Evolutionary conservation across 2,113 vertebrate genomes (phyloP).

Genomic region (Leiothrix lutea): DNA sequence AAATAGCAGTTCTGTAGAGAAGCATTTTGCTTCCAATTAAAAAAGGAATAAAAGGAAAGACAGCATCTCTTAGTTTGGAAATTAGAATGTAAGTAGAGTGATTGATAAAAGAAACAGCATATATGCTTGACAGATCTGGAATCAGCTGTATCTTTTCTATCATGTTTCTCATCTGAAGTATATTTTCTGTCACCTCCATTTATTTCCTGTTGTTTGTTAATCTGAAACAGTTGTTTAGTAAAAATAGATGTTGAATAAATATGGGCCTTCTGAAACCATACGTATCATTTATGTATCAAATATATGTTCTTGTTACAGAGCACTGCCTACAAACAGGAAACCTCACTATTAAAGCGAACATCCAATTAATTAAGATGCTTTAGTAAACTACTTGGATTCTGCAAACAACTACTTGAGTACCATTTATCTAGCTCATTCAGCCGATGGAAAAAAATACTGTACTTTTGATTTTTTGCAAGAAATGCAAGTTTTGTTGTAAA

Average conservation of each 20-base stretch:
- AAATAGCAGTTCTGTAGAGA: neutral
- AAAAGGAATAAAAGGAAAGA: neutral
- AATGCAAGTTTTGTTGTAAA: conserved; percentile 22
- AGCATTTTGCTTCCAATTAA: neutral
- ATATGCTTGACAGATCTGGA: conserved; percentile 21
- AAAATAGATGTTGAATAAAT: conserved; percentile 29
- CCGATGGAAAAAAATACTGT: conserved; percentile 13
- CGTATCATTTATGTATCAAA: conserved; percentile 25
- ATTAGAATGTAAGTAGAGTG: neutral
- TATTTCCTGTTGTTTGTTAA: conserved; percentile 42
- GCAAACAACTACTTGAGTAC: conserved; percentile 52
- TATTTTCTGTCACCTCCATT: conserved; percentile 23
- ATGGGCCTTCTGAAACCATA: neutral
- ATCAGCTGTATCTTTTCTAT: conserved; percentile 11
- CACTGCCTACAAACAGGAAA: conserved; percentile 49
- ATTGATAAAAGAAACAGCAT: conserved; percentile 23
- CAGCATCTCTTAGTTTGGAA: neutral
- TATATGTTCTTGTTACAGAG: neutral
- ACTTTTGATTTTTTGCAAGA: conserved; percentile 18
- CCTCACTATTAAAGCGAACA: conserved; percentile 53
- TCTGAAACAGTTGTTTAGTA: conserved; percentile 14
- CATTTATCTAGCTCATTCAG: conserved; percentile 50
- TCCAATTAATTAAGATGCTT: conserved; percentile 65
- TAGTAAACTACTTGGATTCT: conserved; percentile 57
- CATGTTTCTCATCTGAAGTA: conserved; percentile 8